A percentile compares a stretch with the other conserved stretches of the same genome.
These are phyloP conservation scores for Orgyia antiqua DNA, from an alignment of 2,888 invertebrate genomes.

Conservation along the genomic window DNA sequence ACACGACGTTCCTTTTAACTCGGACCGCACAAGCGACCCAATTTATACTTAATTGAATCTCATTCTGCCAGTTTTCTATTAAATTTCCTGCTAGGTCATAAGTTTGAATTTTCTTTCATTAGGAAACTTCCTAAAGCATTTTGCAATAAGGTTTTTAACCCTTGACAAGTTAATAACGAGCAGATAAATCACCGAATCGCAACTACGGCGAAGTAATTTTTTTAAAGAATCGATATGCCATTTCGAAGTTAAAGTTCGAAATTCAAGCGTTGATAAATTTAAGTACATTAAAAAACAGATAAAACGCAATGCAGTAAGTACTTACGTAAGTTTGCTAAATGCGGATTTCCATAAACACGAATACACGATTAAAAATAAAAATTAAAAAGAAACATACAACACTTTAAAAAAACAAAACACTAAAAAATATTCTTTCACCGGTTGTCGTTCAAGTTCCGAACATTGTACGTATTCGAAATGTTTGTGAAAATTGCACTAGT, in stretches of 20 bases:
- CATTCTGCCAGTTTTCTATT: conserved; percentile 22
- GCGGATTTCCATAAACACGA: conserved; percentile 41
- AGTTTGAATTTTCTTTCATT: conserved; percentile 18
- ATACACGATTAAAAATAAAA: conserved; percentile 40
- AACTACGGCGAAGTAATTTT: background rate
- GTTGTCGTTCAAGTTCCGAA: too few species aligned
- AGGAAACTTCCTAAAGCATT: conserved; percentile 13
- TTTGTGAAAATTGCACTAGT: conserved; percentile 59
- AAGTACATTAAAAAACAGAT: conserved; percentile 20
- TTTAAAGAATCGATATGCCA: conserved; percentile 2
- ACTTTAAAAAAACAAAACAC: conserved; percentile 33
- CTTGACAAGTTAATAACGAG: conserved; percentile 8
- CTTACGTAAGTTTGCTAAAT: conserved; percentile 70
- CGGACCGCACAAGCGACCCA: conserved; percentile 28
- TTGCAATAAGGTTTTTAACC: background rate
- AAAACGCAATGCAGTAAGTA: conserved; percentile 71
- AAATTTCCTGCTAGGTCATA: conserved; percentile 26
- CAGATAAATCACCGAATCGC: conserved; percentile 3
- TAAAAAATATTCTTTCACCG: conserved; percentile 16
- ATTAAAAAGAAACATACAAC: conserved; percentile 30
- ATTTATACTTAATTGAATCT: conserved; percentile 34
- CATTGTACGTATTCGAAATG: conserved; percentile 47
- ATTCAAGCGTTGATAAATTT: conserved; percentile 3
- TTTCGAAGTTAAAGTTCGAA: conserved; percentile 4
- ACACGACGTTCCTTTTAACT: conserved; percentile 13